Conservation (phyloP, 1,140 invertebrate species). For the Lepidotrigona ventralis region DNA sequence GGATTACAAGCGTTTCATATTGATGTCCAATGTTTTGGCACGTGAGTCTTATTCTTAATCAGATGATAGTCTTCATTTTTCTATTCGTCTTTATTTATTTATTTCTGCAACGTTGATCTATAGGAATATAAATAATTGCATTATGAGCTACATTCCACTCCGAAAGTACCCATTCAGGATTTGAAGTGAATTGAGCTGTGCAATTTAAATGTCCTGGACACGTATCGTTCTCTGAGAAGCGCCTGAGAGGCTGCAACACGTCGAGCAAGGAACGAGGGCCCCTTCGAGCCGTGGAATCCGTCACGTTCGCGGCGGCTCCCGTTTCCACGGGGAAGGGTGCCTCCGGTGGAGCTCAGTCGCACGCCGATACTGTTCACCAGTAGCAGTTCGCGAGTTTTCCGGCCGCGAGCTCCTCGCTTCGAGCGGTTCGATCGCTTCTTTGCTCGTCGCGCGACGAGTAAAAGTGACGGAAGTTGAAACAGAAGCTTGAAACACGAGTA, state of each 20-base stretch:
- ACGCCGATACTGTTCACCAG: conserved; percentile 55
- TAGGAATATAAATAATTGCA: not conserved
- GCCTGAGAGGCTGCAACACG: conserved; percentile 46
- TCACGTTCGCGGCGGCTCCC: conserved; percentile 65
- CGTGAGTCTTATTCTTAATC: not conserved
- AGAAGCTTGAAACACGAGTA: not conserved
- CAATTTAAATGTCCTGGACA: not conserved
- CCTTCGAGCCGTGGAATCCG: conserved; percentile 64
- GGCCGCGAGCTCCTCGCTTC: conserved; percentile 10
- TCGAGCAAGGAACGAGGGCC: conserved; percentile 36
- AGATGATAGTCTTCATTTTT: not conserved
- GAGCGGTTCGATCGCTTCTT: not conserved
- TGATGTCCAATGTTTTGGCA: not conserved
- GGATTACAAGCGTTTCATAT: not conserved
- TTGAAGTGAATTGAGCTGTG: no score
- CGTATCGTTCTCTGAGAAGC: not conserved
- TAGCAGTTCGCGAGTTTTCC: conserved; percentile 65
- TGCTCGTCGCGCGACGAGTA: not conserved
- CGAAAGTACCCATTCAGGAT: not conserved
- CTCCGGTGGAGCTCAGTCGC: conserved; percentile 25
- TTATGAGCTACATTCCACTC: not conserved
- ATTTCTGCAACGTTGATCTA: not conserved
- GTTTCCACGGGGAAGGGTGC: conserved; percentile 63
- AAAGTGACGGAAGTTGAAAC: not conserved
- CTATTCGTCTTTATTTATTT: not conserved